Evolutionary conservation across 2,113 vertebrate genomes (phyloP), one percentile per base, ranked within the genome.

Genomic region (Orycteropus afer): DNA sequence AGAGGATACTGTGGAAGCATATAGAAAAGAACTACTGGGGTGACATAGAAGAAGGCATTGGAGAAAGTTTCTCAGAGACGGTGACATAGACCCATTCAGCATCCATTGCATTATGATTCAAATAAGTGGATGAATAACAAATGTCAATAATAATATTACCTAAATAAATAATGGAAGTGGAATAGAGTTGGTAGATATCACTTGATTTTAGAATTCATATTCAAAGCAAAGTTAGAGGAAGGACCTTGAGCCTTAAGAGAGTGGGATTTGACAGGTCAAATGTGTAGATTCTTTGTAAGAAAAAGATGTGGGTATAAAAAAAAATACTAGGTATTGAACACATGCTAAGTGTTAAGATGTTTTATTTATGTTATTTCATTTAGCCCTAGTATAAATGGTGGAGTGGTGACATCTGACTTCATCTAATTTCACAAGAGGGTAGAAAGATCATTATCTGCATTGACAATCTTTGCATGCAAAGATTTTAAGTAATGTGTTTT

Each of bases 111-210:
- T 17, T 86, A 57, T 49, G 32, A 73, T 91, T 97, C 79, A 42
- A 96, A 61, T 86, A 90, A 94, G 55, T 82, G 69, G 67, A 86
- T 89, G 55, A n/a, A 91, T 91, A 95, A 89, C 81, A 93, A 81
- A 93, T 91, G 79, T 27, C 9, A 91, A 61, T 61, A 96, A 91
- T 95, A 90, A 82, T 89, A 88, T 27, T 53, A 71, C 17, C 69
- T 92, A 96, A 96, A 80, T 86, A 96, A 94, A 89, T 93, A 91
- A 86, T 91, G 34, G 47, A 93, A 91, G 89, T 89, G 45, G 71
- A 91, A 82, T 90, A 95, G 9, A 94, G 49, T 63, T 96, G 32
- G 42, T 76, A 96, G 74, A 95, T 55, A 94, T 71, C 73, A 86
- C 22, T 86, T 96, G 82, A 91, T 79, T 94, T 86, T 69, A 83